Conservation (phyloP, 2,797 vertebrate species). For the Lophotriccus pileatus region DNA sequence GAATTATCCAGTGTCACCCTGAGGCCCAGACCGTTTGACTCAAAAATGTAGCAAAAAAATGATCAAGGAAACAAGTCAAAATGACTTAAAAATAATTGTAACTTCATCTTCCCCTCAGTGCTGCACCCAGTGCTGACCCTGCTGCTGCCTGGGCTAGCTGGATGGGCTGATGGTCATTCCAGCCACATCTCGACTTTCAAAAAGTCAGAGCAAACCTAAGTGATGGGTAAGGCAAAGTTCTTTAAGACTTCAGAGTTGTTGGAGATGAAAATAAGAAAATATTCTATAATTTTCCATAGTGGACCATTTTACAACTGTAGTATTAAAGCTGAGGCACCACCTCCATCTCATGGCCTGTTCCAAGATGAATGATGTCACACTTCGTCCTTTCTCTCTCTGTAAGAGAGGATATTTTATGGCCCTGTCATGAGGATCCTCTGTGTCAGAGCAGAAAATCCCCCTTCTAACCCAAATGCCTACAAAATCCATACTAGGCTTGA, state of each 20-base stretch:
- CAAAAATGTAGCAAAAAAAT: background rate
- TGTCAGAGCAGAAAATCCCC: conserved; percentile 29
- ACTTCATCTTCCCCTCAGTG: background rate
- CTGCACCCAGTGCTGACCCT: background rate
- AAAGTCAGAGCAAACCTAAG: background rate
- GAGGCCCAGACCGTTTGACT: background rate
- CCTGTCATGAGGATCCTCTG: background rate
- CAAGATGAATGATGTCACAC: background rate
- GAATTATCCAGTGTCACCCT: background rate
- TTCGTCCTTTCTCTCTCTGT: background rate
- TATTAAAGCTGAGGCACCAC: background rate
- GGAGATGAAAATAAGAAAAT: background rate
- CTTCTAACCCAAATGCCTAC: conserved; percentile 5
- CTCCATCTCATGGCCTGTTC: background rate
- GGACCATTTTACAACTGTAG: background rate
- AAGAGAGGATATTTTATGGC: background rate
- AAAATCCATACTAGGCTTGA: background rate
- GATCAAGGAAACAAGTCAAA: background rate
- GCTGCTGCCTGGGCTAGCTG: background rate
- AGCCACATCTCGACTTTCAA: background rate
- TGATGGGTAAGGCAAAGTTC: background rate
- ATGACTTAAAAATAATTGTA: background rate
- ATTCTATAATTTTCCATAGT: background rate
- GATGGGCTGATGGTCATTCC: background rate
- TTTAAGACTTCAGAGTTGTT: background rate